Evolutionary conservation across 2,797 vertebrate genomes (phyloP).

Genomic region (Pseudomugil tenellus): DNA sequence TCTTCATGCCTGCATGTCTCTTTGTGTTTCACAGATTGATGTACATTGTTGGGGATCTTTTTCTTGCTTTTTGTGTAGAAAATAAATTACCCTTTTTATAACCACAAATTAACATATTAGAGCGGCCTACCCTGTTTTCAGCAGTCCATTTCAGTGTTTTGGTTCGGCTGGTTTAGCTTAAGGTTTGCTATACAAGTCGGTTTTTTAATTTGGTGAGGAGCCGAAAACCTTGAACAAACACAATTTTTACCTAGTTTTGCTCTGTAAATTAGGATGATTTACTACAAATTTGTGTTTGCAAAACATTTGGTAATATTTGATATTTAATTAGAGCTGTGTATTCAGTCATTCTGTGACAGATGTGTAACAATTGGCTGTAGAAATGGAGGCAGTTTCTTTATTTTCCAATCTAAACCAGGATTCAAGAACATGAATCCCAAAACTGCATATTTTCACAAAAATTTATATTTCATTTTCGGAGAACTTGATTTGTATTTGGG

Average conservation of each 20-base stretch:
- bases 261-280: constrained; percentile 1
- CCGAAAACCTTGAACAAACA: background rate
- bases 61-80: background rate
- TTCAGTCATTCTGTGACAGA: constrained; percentile 14
- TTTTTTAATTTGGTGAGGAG: background rate
- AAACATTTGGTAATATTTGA: background rate
- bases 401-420: constrained; percentile 20
- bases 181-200: background rate
- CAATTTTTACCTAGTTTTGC: background rate
- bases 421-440: constrained; percentile 9
- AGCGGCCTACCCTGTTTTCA: background rate
- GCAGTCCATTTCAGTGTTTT: background rate
- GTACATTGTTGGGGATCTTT: background rate
- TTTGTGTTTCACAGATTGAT: constrained; percentile 14
- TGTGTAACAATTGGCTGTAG: constrained; percentile 29
- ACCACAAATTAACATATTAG: background rate
- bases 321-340: background rate
- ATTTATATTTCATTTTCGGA: constrained; percentile 45
- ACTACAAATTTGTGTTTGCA: background rate
- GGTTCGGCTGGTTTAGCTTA: background rate
- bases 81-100: background rate
- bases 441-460: constrained; percentile 34
- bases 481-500: constrained; percentile 21
- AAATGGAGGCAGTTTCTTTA: background rate
- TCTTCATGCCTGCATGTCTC: constrained; percentile 34